Evolutionary conservation across 2,888 invertebrate genomes (phyloP), one percentile per base, ranked within the genome.

Genomic region (Allophyes oxyacanthae): DNA sequence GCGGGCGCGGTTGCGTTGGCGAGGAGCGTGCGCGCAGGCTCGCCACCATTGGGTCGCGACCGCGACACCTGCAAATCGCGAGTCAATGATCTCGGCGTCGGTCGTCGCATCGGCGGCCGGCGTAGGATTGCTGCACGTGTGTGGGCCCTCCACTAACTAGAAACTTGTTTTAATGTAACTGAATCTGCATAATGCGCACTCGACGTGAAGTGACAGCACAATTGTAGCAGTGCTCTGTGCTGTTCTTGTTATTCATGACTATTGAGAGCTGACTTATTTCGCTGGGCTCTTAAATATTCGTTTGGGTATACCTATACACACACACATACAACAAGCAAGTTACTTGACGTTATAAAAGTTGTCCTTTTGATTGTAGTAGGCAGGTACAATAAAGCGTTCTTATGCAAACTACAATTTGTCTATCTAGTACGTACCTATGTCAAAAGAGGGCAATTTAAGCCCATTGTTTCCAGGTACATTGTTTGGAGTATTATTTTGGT

Each of bases 61-160:
- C 70, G 67, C 79, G 75, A 82, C 81, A 81, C 81, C 81, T 81
- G 81, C 81, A 70, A 77, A 77, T 72, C 77, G 69, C 76, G 76
- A 77, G 81, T 81, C 81, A 81, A 77, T 77, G 81, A 74, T 81
- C 81, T 72, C 76, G 32, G 62, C 75, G 65, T 63, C 64, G 65
- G 59, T 62, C 72, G 75, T 63, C 75, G 73, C 65, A 64, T 66
- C 61, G 74, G 45, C 55, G 64, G 61, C n/a, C 49, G 64, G 59
- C 66, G 70, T 70, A 78, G 72, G 77, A 66, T 69, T 78, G 67
- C 49, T 77, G 78, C 78, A 73, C 72, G 78, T 77, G 78, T 80
- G 77, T 68, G 81, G 72, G 69, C 78, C 66, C 66, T 69, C 66
- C 64, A 67, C 64, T 69, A 75, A 75, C 76, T 75, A 78, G 69